Percentiles rank a stretch among this genome's conserved stretches.
Conservation (phyloP, 2,797 vertebrate genomes). For the Liasis olivaceus region DNA sequence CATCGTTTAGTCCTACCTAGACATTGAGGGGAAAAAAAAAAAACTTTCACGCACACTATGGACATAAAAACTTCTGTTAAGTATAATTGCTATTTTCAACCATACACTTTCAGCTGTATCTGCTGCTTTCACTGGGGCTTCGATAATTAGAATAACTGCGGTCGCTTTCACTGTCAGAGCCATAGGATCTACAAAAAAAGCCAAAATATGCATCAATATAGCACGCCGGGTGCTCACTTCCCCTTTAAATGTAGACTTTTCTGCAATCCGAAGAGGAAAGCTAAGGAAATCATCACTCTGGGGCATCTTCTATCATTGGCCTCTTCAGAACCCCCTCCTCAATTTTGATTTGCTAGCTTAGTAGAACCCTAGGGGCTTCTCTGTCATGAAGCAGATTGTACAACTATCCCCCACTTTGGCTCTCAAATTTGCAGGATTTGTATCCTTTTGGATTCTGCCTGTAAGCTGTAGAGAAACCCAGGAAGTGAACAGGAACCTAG, state of each 20-base stretch:
- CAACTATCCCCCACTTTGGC: background rate
- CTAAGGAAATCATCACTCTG: background rate
- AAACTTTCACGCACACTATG: slow-evolving; percentile 27
- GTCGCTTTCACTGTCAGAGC: slow-evolving; percentile 86
- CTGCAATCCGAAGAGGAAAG: background rate
- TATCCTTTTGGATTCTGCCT: background rate
- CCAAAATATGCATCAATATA: background rate
- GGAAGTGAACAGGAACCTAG: too few species aligned
- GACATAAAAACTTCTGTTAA: slow-evolving; percentile 18
- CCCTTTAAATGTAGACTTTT: background rate
- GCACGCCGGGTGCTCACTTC: background rate
- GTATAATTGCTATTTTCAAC: slow-evolving; percentile 15
- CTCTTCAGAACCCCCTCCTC: background rate
- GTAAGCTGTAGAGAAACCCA: too few species aligned
- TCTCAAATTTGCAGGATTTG: background rate
- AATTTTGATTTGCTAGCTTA: background rate
- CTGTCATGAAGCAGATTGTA: background rate
- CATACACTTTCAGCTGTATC: slow-evolving; percentile 78
- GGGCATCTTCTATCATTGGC: background rate
- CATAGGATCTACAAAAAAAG: slow-evolving; percentile 79
- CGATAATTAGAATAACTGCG: slow-evolving; percentile 87
- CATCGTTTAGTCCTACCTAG: slow-evolving; percentile 41
- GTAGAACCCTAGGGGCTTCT: background rate
- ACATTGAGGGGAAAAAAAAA: slow-evolving; percentile 36
- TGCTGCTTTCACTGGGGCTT: slow-evolving; percentile 89